Percentiles rank a stretch among this genome's conserved stretches.
These are phyloP conservation scores for Eulemur albifrons DNA, from an alignment of 2,797 vertebrate genomes.

Conservation along the genomic window DNA sequence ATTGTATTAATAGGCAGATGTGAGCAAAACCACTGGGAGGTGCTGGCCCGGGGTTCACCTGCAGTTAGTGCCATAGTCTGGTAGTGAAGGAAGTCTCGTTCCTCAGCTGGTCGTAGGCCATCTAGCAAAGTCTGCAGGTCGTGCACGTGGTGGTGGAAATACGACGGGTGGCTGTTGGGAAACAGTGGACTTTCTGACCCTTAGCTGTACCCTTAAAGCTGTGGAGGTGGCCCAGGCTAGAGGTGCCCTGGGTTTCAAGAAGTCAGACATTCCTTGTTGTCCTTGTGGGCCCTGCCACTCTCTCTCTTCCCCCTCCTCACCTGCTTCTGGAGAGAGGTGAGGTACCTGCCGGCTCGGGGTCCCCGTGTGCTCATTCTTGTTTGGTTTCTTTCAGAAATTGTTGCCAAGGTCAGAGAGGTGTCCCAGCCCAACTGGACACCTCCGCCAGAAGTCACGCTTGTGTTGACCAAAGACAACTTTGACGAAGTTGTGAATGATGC, in stretches of 20 bases:
- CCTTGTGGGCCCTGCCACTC: background rate
- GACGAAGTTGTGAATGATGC: conserved; percentile 91
- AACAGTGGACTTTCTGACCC: background rate
- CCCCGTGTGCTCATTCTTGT: background rate
- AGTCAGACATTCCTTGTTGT: background rate
- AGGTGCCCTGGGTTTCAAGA: background rate
- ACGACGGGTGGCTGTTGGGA: background rate
- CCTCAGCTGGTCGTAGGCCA: background rate
- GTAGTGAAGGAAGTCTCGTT: background rate
- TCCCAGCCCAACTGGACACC: conserved; percentile 94
- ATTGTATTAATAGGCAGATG: too few relatives aligned
- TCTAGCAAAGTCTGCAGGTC: background rate
- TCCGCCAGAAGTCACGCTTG: conserved; percentile 93
- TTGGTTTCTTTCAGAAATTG: conserved; percentile 88
- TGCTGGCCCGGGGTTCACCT: fast-evolving
- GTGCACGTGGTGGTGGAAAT: background rate
- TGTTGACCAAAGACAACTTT: conserved; percentile 95
- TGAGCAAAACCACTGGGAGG: background rate
- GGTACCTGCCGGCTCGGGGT: fast-evolving
- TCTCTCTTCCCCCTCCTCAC: fast-evolving
- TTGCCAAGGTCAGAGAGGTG: conserved; percentile 92
- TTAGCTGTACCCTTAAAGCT: background rate
- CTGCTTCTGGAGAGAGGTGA: background rate
- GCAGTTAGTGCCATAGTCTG: background rate
- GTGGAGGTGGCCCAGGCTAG: background rate